Evolutionary conservation across 2,888 invertebrate species (phyloP), one percentile per base, ranked within the genome.

Genomic region (Drosophila greeni): DNA sequence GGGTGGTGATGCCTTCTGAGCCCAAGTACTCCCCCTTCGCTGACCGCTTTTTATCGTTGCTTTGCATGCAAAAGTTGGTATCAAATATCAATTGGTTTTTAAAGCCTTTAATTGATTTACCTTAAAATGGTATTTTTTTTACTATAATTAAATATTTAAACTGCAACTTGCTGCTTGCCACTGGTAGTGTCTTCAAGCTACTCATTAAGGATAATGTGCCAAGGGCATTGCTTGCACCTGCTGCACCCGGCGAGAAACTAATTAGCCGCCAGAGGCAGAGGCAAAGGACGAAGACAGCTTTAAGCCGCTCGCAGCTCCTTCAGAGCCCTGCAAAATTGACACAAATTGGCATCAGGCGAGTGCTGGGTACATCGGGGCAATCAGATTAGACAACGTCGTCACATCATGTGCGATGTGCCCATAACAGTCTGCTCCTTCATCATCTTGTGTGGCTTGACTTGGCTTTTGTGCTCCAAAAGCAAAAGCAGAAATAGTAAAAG

Each of bases 331-430:
- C 9, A 3, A 74, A 79, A 81, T 80, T 79, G 82, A 74, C 77
- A 59, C 75, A 82, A 77, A 80, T 82, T 82, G 79, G 72, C 73
- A 76, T 52, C 67, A 66, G 82, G 69, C 72, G 66, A 69, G 65
- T 76, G 69, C 68, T 66, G 62, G 62, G 70, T 67, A 70, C 82
- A 83, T 68, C 79, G 67, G 60, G 74, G 71, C 83, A 81, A 78
- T 83, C 75, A 70, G 82, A 78, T 76, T 75, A 81, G 70, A 53
- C 43, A 31, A 49, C 42, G 36, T 54, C 33, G 68, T 26, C 52
- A 70, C 67, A 70, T 81, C 75, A 70, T 81, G 76, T 64, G 71
- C 53, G 54, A 64, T 58, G 54, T 59, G 57, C 65, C 40, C 26
- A 54, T 37, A 24, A 43, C 60, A 48, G 55, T 43, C 42, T 43